Conservation (phyloP, 2,113 vertebrate genomes). For the Grantiella picta region DNA sequence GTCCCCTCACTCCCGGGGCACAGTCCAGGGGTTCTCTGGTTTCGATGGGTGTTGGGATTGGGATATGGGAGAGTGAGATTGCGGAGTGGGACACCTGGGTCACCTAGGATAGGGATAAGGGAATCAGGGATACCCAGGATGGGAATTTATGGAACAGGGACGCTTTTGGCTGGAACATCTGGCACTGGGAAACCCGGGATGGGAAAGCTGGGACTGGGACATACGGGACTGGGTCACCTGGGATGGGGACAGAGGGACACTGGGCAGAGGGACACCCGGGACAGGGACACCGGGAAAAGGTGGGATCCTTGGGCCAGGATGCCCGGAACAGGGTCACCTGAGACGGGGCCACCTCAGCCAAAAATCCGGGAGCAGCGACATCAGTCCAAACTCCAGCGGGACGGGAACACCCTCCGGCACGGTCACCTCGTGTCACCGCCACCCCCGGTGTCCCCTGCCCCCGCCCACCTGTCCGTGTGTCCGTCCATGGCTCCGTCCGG, state of each 20-base stretch:
- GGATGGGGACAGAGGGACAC: neutral
- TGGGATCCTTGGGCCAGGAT: too few species aligned
- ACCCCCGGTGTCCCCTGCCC: neutral
- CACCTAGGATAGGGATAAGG: neutral
- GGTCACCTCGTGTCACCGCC: neutral
- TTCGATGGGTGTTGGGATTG: neutral
- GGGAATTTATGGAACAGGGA: neutral
- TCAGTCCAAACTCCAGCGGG: fast-evolving
- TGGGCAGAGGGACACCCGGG: neutral
- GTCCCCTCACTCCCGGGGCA: neutral
- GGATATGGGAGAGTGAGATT: neutral
- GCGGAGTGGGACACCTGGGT: neutral
- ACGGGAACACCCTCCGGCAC: neutral
- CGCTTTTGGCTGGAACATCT: too few species aligned
- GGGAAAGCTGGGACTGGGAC: neutral
- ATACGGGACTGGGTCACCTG: too few species aligned
- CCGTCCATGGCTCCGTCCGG: neutral
- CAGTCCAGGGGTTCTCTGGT: neutral
- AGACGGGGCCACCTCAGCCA: too few species aligned
- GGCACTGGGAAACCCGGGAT: neutral
- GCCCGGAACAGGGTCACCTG: neutral
- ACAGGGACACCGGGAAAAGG: neutral
- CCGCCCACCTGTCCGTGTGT: neutral
- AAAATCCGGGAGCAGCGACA: neutral
- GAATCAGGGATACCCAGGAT: neutral